Conservation (phyloP, 1,140 invertebrate genomes). For the Eubasilissa regina region DNA sequence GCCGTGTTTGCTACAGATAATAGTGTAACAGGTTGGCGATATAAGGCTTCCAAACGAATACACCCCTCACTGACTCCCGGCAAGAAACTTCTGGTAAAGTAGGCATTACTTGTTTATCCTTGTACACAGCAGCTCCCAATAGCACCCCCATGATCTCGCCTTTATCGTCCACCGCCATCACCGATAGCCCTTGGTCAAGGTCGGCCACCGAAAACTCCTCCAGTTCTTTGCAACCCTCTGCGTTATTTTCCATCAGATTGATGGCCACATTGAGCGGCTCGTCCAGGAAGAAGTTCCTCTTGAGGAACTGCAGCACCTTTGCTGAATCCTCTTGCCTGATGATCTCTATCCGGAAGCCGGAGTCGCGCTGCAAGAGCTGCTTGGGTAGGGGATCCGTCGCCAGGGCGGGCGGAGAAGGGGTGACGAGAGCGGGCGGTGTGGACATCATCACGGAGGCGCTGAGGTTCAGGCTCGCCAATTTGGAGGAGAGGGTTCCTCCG, state of each 20-base stretch:
- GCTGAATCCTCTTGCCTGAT: slow-evolving; percentile 67
- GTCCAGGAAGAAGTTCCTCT: slow-evolving; percentile 78
- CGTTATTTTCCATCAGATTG: slow-evolving; percentile 74
- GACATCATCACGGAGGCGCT: slow-evolving; percentile 44
- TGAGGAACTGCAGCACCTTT: slow-evolving; percentile 73
- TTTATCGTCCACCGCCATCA: slow-evolving; percentile 76
- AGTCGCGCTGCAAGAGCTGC: neutral
- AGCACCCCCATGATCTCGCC: slow-evolving; percentile 77
- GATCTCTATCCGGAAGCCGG: slow-evolving; percentile 24
- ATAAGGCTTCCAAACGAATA: no score
- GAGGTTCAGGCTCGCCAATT: slow-evolving; percentile 48
- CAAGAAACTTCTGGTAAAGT: no score
- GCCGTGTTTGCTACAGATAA: no score
- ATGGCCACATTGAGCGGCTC: slow-evolving; percentile 81
- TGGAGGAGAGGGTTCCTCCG: slow-evolving; percentile 35
- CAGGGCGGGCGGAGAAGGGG: slow-evolving; percentile 35
- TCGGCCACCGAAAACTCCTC: slow-evolving; percentile 77
- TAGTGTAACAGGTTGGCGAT: no score
- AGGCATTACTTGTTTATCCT: slow-evolving; percentile 18
- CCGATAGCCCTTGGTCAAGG: slow-evolving; percentile 74
- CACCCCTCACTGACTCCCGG: no score
- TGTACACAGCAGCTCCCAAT: slow-evolving; percentile 22
- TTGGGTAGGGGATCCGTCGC: neutral
- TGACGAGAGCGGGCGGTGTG: slow-evolving; percentile 46
- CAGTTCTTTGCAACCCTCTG: slow-evolving; percentile 77